These are phyloP conservation scores for Mythimna impura DNA, from an alignment of 2,888 invertebrate species.

Conservation along the genomic window DNA sequence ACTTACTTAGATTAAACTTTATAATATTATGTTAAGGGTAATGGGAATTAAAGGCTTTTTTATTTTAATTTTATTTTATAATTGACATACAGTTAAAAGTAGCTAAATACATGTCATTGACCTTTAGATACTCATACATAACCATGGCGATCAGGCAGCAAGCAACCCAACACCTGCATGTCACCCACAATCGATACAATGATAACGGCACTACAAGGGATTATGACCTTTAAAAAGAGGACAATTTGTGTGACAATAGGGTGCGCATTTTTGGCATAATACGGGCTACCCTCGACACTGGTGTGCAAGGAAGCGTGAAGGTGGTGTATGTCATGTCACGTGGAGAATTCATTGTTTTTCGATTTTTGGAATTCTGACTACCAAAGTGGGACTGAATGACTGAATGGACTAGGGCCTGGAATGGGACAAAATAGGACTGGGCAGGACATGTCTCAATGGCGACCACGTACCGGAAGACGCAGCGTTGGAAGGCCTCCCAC, in stretches of 20 bases:
- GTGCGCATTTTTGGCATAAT: constrained; percentile 47
- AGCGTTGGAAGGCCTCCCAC: no score
- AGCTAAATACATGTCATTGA: constrained; percentile 61
- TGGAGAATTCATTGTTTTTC: constrained; percentile 22
- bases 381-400: no score
- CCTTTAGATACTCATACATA: constrained; percentile 42
- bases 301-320: constrained; percentile 71
- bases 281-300: constrained; percentile 62
- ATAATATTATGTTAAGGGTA: no score
- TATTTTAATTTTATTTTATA: no score
- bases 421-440: no score
- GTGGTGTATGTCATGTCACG: constrained; percentile 51
- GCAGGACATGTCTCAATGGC: no score
- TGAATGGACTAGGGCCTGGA: no score
- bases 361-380: neutral
- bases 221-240: constrained; percentile 35
- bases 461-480: no score
- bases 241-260: constrained; percentile 15
- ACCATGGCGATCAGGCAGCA: constrained; percentile 66
- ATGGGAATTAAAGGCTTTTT: no score
- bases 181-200: constrained; percentile 70
- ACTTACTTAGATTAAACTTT: no score
- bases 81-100: neutral
- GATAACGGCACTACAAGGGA: constrained; percentile 61
- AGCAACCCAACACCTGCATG: constrained; percentile 65